Conservation (phyloP, 2,797 vertebrate species). For the Cheirogaleus major region DNA sequence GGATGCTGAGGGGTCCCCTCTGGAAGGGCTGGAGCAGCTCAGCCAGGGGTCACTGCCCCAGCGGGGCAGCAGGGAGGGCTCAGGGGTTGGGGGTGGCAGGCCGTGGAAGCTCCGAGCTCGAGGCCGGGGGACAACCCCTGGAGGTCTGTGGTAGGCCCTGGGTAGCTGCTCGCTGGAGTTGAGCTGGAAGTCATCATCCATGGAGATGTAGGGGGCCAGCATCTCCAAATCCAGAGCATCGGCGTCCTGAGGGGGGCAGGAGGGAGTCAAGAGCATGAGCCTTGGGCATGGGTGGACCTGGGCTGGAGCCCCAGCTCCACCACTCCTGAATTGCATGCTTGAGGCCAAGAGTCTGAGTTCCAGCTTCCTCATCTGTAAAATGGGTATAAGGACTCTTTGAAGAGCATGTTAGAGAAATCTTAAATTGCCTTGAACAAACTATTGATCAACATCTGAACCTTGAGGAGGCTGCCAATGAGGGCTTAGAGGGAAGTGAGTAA, state of each 20-base stretch:
- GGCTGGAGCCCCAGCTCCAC: not conserved
- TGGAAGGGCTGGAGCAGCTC: conserved; percentile 67
- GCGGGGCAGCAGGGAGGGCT: conserved; percentile 70
- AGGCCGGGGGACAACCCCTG: conserved; percentile 48
- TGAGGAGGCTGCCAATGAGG: not conserved
- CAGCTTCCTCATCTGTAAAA: not conserved
- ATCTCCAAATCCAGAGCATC: conserved; percentile 90
- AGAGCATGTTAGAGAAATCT: not conserved
- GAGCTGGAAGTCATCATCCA: conserved; percentile 96
- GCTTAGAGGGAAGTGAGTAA: not conserved
- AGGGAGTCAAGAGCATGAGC: not conserved
- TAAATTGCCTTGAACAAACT: not conserved
- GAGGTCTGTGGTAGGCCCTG: conserved; percentile 32
- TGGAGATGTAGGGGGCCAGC: conserved; percentile 95
- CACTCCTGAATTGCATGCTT: not conserved
- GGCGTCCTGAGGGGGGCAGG: conserved; percentile 58
- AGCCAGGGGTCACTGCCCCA: conserved; percentile 83
- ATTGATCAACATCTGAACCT: not conserved
- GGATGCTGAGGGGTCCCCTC: not conserved
- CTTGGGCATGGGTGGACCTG: not conserved
- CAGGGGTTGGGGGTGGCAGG: conserved; percentile 52
- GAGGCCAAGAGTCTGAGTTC: not conserved
- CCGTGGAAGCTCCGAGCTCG: conserved; percentile 80
- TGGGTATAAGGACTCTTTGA: not conserved
- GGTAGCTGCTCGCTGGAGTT: conserved; percentile 82